phyloP scores from a whole-genome alignment of 2,888 invertebrate genomes.

The Elmis aenea region DNA sequence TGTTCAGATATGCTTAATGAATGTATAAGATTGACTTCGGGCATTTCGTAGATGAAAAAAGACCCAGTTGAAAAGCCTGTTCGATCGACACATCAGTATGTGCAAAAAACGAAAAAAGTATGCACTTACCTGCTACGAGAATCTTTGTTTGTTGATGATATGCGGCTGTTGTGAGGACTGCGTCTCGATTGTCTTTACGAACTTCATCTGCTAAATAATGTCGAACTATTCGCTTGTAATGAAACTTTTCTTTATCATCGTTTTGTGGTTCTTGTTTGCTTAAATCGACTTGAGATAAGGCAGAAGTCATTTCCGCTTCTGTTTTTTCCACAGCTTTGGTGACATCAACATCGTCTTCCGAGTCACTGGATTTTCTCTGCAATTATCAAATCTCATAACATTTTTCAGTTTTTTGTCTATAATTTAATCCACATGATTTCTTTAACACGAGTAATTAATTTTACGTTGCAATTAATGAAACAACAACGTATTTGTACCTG shows the following conservation, averaged over 20 bases:
- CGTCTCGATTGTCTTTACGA: constrained; percentile 57
- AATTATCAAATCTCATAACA: no score
- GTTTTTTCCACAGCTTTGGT: constrained; percentile 56
- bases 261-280: constrained; percentile 40
- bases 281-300: constrained; percentile 46
- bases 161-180: constrained; percentile 71
- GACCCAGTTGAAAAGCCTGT: constrained; percentile 83
- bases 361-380: constrained; percentile 44
- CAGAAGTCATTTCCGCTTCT: constrained; percentile 40
- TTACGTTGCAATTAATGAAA: no score
- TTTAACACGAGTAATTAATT: no score
- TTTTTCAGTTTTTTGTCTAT: no score
- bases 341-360: constrained; percentile 63
- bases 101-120: no score
- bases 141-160: constrained; percentile 78
- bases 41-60: constrained; percentile 92
- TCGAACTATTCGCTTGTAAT: constrained; percentile 65
- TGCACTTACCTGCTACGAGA: constrained; percentile 62
- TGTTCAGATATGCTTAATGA: constrained; percentile 83
- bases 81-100: no score
- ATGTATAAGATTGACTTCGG: constrained; percentile 89
- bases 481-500: no score
- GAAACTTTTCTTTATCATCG: constrained; percentile 50
- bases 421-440: no score
- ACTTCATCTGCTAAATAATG: constrained; percentile 72